These are phyloP conservation scores for Drosophila nigricruria DNA, from an alignment of 2,888 invertebrate genomes.

Conservation along the genomic window DNA sequence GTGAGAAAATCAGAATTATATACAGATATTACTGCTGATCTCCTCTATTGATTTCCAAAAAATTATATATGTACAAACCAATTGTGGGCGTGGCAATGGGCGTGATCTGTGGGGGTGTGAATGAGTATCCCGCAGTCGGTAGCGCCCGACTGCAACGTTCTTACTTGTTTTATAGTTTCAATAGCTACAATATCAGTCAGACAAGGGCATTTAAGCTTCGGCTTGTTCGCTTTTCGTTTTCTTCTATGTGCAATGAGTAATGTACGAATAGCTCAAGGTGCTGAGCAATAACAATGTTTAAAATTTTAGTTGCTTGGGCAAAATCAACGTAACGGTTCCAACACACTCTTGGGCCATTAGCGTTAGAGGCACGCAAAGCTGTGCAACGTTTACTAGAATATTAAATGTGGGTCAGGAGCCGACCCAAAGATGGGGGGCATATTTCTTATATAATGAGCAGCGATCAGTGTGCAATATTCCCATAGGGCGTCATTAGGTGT, in stretches of 20 bases:
- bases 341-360: conserved; percentile 35
- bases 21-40: too few species aligned
- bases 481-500: conserved; percentile 39
- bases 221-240: not conserved
- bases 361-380: conserved; percentile 56
- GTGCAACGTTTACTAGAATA: conserved; percentile 54
- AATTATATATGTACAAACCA: too few species aligned
- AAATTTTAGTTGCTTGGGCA: not conserved
- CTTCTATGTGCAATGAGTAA: not conserved
- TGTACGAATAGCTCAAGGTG: conserved; percentile 5
- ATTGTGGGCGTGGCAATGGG: too few species aligned
- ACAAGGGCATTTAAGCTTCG: conserved; percentile 2
- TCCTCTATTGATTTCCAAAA: too few species aligned
- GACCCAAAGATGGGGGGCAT: conserved; percentile 17
- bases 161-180: not conserved
- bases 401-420: conserved; percentile 63
- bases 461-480: conserved; percentile 35
- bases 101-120: too few species aligned
- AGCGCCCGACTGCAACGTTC: too few species aligned
- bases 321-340: conserved; percentile 36
- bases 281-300: conserved; percentile 2
- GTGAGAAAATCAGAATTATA: too few species aligned
- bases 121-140: too few species aligned
- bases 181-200: too few species aligned
- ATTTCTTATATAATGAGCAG: conserved; percentile 60